These are phyloP conservation scores for Andricus quercusramuli DNA, from an alignment of 2,888 invertebrate species.

Conservation along the genomic window DNA sequence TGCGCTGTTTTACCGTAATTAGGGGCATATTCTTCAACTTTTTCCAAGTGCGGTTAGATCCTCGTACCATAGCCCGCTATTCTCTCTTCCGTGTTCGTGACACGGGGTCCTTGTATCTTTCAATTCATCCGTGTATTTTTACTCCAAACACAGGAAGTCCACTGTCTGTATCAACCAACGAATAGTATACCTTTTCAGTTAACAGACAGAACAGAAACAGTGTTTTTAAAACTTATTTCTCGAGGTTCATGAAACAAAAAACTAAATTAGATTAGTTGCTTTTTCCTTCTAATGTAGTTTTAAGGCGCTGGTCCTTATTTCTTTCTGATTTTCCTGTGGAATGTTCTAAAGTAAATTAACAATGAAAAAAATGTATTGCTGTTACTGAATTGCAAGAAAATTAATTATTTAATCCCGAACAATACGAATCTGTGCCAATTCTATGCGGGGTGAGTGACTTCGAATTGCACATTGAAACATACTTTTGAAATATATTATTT, in stretches of 20 bases:
- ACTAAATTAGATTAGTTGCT: neutral
- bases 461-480: too few relatives aligned
- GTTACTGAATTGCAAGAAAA: too few relatives aligned
- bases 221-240: slow-evolving; percentile 4
- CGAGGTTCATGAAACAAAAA: neutral
- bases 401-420: too few relatives aligned
- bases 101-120: slow-evolving; percentile 37
- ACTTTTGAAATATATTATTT: too few relatives aligned
- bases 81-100: slow-evolving; percentile 50
- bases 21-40: slow-evolving; percentile 72
- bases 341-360: too few relatives aligned
- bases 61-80: slow-evolving; percentile 49
- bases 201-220: neutral
- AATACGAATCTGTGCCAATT: too few relatives aligned
- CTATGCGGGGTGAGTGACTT: too few relatives aligned
- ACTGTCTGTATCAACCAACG: slow-evolving; percentile 3
- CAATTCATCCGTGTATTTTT: slow-evolving; percentile 19
- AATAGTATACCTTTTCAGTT: neutral
- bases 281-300: slow-evolving; percentile 45
- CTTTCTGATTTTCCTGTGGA: too few relatives aligned
- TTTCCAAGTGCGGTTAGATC: slow-evolving; percentile 63
- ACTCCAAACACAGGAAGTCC: slow-evolving; percentile 3
- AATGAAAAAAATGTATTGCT: too few relatives aligned
- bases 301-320: slow-evolving; percentile 8
- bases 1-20: slow-evolving; percentile 74